These are phyloP conservation scores for Standfussiana lucernea DNA, from an alignment of 2,888 invertebrate genomes.

Conservation along the genomic window DNA sequence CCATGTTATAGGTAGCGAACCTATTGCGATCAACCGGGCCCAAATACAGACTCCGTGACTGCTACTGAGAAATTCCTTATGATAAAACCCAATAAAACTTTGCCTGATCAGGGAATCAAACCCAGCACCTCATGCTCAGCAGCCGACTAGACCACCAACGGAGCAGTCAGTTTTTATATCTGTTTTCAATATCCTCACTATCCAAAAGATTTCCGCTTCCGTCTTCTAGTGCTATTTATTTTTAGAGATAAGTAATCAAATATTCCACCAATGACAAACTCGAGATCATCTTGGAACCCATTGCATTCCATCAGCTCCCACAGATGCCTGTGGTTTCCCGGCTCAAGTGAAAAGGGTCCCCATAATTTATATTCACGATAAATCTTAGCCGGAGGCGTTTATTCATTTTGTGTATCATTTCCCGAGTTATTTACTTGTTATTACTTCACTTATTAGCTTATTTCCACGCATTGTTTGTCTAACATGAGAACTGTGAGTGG, in stretches of 20 bases:
- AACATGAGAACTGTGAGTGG: constrained; percentile 3
- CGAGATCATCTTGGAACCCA: constrained; percentile 27
- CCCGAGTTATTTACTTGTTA: constrained; percentile 44
- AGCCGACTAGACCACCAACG: too few species aligned
- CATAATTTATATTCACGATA: constrained; percentile 52
- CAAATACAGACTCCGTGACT: too few species aligned
- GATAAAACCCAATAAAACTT: too few species aligned
- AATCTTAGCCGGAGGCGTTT: constrained; percentile 40
- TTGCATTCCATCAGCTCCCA: constrained; percentile 26
- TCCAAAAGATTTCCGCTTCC: not conserved
- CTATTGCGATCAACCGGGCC: too few species aligned
- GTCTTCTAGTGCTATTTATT: constrained; percentile 14
- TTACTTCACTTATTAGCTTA: constrained; percentile 35
- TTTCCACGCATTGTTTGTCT: constrained; percentile 37
- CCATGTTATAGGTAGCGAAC: too few species aligned
- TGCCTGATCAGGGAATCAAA: too few species aligned
- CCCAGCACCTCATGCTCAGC: too few species aligned
- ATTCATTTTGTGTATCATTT: constrained; percentile 40
- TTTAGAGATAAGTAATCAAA: constrained; percentile 24
- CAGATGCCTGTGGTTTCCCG: constrained; percentile 13
- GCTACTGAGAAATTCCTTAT: too few species aligned
- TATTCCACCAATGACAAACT: constrained; percentile 10
- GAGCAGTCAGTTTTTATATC: not conserved
- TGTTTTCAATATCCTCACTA: not conserved
- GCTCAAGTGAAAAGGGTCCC: constrained; percentile 49